Base-by-base conservation (phyloP, 2,797 vertebrate species). In the Pyrocephalus nanus region DNA sequence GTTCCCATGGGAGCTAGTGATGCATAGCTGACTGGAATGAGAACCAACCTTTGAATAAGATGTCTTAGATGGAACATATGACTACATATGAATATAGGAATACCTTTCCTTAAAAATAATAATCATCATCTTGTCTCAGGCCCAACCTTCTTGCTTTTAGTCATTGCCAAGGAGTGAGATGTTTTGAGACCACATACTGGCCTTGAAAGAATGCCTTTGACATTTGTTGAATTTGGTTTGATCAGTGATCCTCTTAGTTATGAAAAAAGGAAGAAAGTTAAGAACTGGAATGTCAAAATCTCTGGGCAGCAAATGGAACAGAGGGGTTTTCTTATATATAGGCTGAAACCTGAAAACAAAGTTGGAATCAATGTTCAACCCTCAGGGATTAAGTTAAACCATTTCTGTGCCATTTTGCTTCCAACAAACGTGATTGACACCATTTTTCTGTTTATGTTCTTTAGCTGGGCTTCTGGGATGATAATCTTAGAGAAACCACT, bases 401-500 rank as follows among this genome's bases (percentile, higher is more conserved):
- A 40, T 75, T 91, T 74, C 89, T 91, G 22, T 87, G 80, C 50
- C 78, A 70, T 92, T 91, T 93, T 0, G 0, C 18, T 91, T 94
- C 93, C 87, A 95, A 76, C 14, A 78, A 61, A 32, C 0, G 1
- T 73, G 95, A 91, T 58, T 91, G 92, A 96, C 82, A 94, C 57
- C n/a, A 36, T 85, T 43, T 82, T 81, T 82, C 69, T 95, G 87
- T 96, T 96, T 95, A 92, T 93, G 51, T 58, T 96, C 80, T 76
- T 96, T 92, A 94, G 82, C 72, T 95, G 74, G 79, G 27, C 54
- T 96, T 96, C 89, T 90, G 92, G 93, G 80, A 85, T 66, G 81
- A 75, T 84, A 88, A 91, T 96, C 91, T 93, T 62, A 96, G 91
- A 95, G 86, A 96, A 96, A 82, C 88, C 95, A 81, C 95, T 70